Conservation (phyloP, 2,888 invertebrate genomes). For the Coleophora flavipennella region DNA sequence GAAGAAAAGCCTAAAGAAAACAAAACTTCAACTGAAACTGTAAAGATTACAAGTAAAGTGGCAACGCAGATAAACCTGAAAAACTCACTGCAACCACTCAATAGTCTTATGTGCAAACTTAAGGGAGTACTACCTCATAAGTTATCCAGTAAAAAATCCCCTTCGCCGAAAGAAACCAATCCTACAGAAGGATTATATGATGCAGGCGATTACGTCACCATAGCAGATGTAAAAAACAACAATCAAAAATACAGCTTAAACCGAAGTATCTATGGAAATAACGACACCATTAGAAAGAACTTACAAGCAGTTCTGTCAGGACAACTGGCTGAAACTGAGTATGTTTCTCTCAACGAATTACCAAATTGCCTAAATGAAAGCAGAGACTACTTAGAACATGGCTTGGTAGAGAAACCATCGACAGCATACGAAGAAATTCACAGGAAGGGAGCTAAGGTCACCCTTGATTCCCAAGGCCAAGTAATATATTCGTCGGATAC, state of each 20-base stretch:
- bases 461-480: conserved; percentile 88
- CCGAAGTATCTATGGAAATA: conserved; percentile 73
- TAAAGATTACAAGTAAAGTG: conserved; percentile 35
- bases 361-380: conserved; percentile 69
- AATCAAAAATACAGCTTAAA: conserved; percentile 74
- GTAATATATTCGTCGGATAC: conserved; percentile 92
- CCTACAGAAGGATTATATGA: conserved; percentile 68
- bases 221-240: conserved; percentile 86
- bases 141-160: conserved; percentile 64
- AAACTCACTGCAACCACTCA: conserved; percentile 73
- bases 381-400: conserved; percentile 56
- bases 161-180: conserved; percentile 54
- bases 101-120: conserved; percentile 81
- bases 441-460: conserved; percentile 82
- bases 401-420: conserved; percentile 39
- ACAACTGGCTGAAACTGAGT: conserved; percentile 79
- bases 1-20: conserved; percentile 43
- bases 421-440: conserved; percentile 53
- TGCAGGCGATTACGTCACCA: conserved; percentile 88
- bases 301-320: conserved; percentile 74
- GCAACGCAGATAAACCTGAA: conserved; percentile 43
- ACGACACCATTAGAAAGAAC: conserved; percentile 78
- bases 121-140: conserved; percentile 75
- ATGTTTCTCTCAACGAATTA: conserved; percentile 85
- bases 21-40: conserved; percentile 25